These are phyloP conservation scores for Nowickia ferox DNA, from an alignment of 2,888 invertebrate genomes.

Conservation along the genomic window DNA sequence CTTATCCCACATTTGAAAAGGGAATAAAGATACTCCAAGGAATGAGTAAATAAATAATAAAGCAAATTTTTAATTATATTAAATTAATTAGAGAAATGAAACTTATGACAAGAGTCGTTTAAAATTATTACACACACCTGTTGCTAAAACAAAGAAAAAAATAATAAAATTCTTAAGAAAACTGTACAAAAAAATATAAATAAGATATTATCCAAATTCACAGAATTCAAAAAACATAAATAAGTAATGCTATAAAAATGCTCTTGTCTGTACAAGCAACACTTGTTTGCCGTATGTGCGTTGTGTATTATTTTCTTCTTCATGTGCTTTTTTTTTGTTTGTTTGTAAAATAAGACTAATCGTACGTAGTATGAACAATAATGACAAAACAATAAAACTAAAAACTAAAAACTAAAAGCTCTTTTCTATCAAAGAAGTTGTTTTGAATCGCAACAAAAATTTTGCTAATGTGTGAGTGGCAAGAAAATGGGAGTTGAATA, in stretches of 20 bases:
- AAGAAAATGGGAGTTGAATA: neutral
- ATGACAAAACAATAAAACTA: slow-evolving; percentile 34
- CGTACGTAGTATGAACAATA: slow-evolving; percentile 10
- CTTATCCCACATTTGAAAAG: too few species aligned
- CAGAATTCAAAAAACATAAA: too few species aligned
- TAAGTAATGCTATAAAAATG: neutral
- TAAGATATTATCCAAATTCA: too few species aligned
- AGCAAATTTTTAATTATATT: too few species aligned
- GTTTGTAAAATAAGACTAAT: slow-evolving; percentile 15
- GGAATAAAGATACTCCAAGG: too few species aligned
- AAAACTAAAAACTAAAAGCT: neutral
- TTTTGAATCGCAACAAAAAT: neutral
- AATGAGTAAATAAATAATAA: too few species aligned
- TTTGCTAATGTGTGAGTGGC: neutral
- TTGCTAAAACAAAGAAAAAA: too few species aligned
- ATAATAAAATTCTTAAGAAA: too few species aligned
- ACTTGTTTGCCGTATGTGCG: neutral
- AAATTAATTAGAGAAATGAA: too few species aligned
- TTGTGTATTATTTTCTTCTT: neutral
- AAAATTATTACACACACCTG: too few species aligned
- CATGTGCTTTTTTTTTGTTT: neutral
- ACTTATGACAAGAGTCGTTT: too few species aligned
- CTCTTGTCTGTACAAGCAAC: neutral
- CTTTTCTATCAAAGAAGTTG: neutral
- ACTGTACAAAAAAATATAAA: too few species aligned